Base-by-base conservation (phyloP, 2,797 vertebrate genomes). In the Clarias platycephalus region DNA sequence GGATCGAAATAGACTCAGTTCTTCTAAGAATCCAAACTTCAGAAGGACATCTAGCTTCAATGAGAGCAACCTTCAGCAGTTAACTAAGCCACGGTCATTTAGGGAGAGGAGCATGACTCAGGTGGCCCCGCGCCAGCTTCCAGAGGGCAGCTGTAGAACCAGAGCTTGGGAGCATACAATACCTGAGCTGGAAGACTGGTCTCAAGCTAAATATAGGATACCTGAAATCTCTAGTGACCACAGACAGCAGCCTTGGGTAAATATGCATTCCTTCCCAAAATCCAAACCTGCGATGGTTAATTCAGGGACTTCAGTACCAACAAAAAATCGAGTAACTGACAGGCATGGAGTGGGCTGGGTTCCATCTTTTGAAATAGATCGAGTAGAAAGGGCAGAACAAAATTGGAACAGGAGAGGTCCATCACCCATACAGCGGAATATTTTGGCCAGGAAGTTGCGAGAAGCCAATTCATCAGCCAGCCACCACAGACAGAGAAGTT, bases 71-170 rank as follows among this genome's bases (percentile, higher is more conserved):
- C 95, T 95, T 64, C 92, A 94, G 37, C 90, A 91, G 78, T 93
- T 93, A 40, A 86, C 93, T 0, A 89, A 89, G n/a, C 87, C 88
- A 72, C 95, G 94, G 84, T 95, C 95, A 0, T 98, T 96, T 93
- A 93, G 98, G 91, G 97, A 99, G 90, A 94, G 98, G 82, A 99
- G 98, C 92, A 94, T 98, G 95, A 98, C 97, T 24, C 95, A 96
- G 92, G 95, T 95, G 84, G 92, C 94, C 24, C 96, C 96, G 0
- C 94, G 96, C 26, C 97, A 97, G 79, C 93, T 94, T 66, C 95
- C 97, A 2, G 92, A 95, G 53, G 96, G 95, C 87, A 94, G 88
- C 72, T 92, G 94, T 80, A 95, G 95, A 92, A 92, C 86, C 70
- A 95, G 93, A 88, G 91, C 89, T 0, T 95, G 95, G 95, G 96